A percentile compares a stretch with the other conserved stretches of the same genome.
Conservation (phyloP, 2,888 invertebrate genomes). For the Matsumyia berberina region DNA sequence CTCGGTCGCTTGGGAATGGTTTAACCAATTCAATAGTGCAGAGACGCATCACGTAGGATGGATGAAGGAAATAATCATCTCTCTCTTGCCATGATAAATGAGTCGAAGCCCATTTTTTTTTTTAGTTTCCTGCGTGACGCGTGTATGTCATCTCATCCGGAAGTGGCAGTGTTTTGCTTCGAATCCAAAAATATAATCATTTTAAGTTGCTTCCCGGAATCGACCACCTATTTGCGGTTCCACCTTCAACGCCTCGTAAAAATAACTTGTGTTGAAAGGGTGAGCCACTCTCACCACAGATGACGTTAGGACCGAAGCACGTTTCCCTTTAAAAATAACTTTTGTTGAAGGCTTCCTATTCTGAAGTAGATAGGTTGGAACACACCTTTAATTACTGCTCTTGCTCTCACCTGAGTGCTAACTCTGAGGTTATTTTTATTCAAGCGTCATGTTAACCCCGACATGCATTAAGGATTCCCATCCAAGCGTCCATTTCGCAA, state of each 20-base stretch:
- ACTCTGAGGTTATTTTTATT: slow-evolving; percentile 57
- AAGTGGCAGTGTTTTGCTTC: slow-evolving; percentile 49
- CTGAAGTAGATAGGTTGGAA: not conserved
- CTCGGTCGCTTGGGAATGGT: slow-evolving; percentile 33
- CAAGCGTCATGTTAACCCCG: slow-evolving; percentile 31
- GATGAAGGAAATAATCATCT: slow-evolving; percentile 60
- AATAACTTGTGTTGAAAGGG: slow-evolving; percentile 8
- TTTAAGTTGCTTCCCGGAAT: not conserved
- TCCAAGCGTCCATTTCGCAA: slow-evolving; percentile 59
- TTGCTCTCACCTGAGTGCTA: slow-evolving; percentile 49
- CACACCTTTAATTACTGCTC: slow-evolving; percentile 44
- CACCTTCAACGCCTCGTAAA: slow-evolving; percentile 3
- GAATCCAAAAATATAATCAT: slow-evolving; percentile 53
- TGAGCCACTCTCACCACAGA: not conserved
- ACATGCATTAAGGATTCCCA: slow-evolving; percentile 63
- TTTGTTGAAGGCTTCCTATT: slow-evolving; percentile 1
- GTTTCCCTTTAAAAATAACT: slow-evolving; percentile 32
- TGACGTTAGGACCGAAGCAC: slow-evolving; percentile 3
- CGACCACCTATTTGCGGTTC: not conserved
- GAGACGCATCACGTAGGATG: slow-evolving; percentile 29
- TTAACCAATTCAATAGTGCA: slow-evolving; percentile 24
- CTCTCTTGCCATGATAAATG: slow-evolving; percentile 60
- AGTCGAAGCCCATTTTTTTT: slow-evolving; percentile 26
- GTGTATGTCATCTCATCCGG: slow-evolving; percentile 29
- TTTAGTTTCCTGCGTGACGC: slow-evolving; percentile 3